Conservation (phyloP, 2,888 invertebrate species). For the Macrosoma leucophasiata region DNA sequence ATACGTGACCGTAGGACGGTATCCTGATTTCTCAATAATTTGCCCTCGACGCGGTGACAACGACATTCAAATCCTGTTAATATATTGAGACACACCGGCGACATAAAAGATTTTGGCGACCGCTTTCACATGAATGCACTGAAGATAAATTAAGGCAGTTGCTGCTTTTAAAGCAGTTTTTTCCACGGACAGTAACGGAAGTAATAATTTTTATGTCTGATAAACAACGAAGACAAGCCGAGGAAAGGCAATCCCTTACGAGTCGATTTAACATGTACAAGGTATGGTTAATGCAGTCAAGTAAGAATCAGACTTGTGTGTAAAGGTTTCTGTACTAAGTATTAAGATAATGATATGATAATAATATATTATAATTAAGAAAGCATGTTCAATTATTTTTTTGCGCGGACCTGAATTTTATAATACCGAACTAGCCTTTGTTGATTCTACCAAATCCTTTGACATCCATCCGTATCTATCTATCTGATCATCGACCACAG, state of each 20-base stretch:
- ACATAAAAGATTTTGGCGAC: constrained; percentile 1
- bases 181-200: constrained; percentile 56
- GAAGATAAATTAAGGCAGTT: constrained; percentile 27
- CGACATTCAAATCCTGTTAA: constrained; percentile 50
- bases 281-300: too few species aligned
- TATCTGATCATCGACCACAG: too few species aligned
- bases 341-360: too few species aligned
- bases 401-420: too few species aligned
- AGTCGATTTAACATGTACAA: constrained; percentile 44
- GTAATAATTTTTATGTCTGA: constrained; percentile 60
- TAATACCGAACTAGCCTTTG: too few species aligned
- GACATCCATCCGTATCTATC: too few species aligned
- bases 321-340: too few species aligned
- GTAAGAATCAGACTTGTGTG: too few species aligned
- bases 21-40: constrained; percentile 63
- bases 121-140: constrained; percentile 19
- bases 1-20: constrained; percentile 66
- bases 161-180: constrained; percentile 41
- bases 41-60: constrained; percentile 61
- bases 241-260: constrained; percentile 47
- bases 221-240: constrained; percentile 61
- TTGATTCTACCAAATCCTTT: too few species aligned
- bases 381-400: too few species aligned
- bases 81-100: too few species aligned
- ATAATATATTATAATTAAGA: too few species aligned